Base-by-base conservation (phyloP, 1,140 invertebrate species). In the Macrosteles quadrilineatus region DNA sequence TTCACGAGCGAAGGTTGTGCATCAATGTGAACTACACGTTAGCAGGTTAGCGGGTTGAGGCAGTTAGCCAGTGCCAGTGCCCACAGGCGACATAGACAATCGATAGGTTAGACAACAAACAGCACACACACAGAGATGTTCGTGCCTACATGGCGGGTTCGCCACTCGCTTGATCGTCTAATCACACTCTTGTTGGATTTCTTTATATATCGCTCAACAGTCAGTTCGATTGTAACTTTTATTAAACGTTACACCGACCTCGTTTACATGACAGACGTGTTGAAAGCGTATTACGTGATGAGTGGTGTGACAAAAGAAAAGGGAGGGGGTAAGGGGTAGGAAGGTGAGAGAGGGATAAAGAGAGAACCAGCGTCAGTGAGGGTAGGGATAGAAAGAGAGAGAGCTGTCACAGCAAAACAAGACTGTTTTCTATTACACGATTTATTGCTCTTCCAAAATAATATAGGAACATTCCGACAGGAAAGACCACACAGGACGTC, bases 341-440 rank as follows among this genome's bases (percentile, higher is more conserved):
- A 25, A n/a, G 40, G 36, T 9, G 6, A 9, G 36, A 66, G 63
- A 17, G 63, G 23, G 36, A 29, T 4, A 29, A 25, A 66, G 32
- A 45, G 40, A 63, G 63, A 45, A n/a, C n/a, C n/a, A n/a, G n/a
- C n/a, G n/a, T n/a, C n/a, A n/a, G n/a, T n/a, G n/a, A n/a, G 23
- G 36, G 23, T 4, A 29, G 40, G 45, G 32, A 45, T 19, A 63
- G 63, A 45, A 30, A 45, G 63, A 29, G 32, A 43, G 40, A 66
- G 32, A 66, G 63, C 63, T 66, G 63, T 66, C 63, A 66, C 31
- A 25, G 36, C 19, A 45, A 66, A 66, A 66, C 63, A 66, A 43
- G 63, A 66, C 40, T 66, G 63, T 66, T 66, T 66, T 66, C 63
- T 66, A 66, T 66, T 66, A 66, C 12, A 66, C 25, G 40, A 66